A percentile compares a stretch with the other conserved stretches of the same genome.
Evolutionary conservation across 2,113 vertebrate genomes (phyloP).

Genomic region (Loxodonta africana): DNA sequence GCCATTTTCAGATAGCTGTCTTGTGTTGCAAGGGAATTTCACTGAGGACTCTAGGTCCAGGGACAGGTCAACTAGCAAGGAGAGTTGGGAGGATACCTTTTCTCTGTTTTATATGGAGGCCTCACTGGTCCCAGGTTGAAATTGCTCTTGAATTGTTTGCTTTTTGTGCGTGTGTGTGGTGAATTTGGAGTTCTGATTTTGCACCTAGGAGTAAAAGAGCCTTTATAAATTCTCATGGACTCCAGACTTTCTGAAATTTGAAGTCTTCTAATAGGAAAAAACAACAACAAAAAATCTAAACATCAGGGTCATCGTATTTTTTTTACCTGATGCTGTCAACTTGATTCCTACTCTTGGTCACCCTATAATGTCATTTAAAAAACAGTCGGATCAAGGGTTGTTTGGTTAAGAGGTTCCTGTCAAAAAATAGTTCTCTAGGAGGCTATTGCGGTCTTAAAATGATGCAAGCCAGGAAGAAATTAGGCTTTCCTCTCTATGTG

Average conservation of each 20-base stretch:
- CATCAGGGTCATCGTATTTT: background rate
- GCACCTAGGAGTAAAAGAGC: background rate
- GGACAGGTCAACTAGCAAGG: background rate
- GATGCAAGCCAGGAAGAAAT: background rate
- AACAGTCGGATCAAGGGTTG: background rate
- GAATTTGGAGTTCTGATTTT: conserved; percentile 16
- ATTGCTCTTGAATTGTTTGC: background rate
- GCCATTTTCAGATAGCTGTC: background rate
- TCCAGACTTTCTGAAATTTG: no score
- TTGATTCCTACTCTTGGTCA: background rate
- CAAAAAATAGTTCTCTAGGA: background rate
- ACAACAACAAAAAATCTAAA: background rate
- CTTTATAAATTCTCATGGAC: background rate
- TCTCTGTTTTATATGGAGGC: background rate
- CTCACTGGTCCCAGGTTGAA: background rate
- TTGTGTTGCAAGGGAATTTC: background rate
- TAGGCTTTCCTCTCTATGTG: no score
- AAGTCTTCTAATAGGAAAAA: background rate
- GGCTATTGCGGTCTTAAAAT: background rate
- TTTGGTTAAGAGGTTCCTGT: background rate
- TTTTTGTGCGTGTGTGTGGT: background rate
- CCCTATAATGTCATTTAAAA: background rate
- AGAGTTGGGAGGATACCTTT: background rate
- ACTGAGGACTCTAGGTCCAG: background rate
- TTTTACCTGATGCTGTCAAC: background rate